phyloP scores from a whole-genome alignment of 2,888 invertebrate genomes.

The Drosophila conformis region DNA sequence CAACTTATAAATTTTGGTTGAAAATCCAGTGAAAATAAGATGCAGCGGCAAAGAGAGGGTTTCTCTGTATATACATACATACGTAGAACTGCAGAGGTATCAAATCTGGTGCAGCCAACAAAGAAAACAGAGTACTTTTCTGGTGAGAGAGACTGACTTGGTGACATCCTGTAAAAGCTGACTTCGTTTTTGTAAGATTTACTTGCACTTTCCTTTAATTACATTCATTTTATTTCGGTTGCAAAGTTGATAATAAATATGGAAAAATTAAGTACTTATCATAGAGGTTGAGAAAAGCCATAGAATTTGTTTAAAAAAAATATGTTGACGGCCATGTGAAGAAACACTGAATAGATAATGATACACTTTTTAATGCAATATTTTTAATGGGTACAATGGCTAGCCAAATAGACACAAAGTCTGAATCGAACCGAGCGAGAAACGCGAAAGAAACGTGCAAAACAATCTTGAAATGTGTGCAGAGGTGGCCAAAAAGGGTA shows the following conservation, averaged over 20 bases:
- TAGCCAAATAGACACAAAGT: neutral
- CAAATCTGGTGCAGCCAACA: constrained; percentile 13
- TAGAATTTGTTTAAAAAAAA: too few relatives aligned
- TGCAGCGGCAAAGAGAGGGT: constrained; percentile 9
- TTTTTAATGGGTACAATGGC: neutral
- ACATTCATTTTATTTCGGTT: neutral
- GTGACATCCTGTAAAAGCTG: neutral
- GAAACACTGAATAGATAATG: neutral
- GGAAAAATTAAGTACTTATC: neutral
- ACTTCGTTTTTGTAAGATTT: neutral
- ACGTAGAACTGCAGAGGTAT: constrained; percentile 7
- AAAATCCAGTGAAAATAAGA: constrained; percentile 53
- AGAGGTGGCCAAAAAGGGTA: constrained; percentile 7
- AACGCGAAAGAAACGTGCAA: constrained; percentile 16
- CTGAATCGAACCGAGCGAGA: neutral
- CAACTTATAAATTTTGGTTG: constrained; percentile 63
- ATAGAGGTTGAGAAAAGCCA: too few relatives aligned
- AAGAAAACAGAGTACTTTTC: neutral
- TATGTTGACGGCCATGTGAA: neutral
- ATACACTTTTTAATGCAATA: neutral
- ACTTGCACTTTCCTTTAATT: neutral
- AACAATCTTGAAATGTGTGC: constrained; percentile 21
- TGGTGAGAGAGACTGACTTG: neutral
- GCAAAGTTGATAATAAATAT: neutral
- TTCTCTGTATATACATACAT: neutral